A percentile compares a stretch with the other conserved stretches of the same genome.
Conservation (phyloP, 2,113 vertebrate genomes). For the Trachemys scripta region DNA sequence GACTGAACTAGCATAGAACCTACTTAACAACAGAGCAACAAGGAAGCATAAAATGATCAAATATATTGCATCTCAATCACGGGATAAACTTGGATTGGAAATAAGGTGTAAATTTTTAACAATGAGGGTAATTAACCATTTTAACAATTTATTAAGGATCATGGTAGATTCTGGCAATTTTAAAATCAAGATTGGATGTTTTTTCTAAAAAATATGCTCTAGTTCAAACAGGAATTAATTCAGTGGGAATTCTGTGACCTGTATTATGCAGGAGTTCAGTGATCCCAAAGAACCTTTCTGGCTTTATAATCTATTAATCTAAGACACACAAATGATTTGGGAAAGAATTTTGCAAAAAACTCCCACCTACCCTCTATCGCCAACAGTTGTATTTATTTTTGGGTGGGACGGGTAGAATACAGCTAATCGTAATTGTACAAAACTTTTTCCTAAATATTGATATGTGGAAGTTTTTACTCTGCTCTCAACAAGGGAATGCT, state of each 20-base stretch:
- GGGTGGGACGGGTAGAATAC: accelerated
- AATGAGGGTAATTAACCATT: not conserved
- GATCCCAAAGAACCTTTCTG: not conserved
- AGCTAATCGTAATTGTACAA: not conserved
- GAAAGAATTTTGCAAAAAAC: not conserved
- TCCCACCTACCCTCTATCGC: not conserved
- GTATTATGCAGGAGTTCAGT: not conserved
- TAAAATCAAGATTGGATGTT: not conserved
- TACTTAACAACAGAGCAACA: not conserved
- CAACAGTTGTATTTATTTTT: not conserved
- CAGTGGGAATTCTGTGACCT: not conserved
- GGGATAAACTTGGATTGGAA: not conserved
- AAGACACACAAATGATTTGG: not conserved
- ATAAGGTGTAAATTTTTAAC: not conserved
- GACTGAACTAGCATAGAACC: not conserved
- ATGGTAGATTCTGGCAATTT: not conserved
- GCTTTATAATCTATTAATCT: not conserved
- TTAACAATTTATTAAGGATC: not conserved
- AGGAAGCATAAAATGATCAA: not conserved
- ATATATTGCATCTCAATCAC: not conserved
- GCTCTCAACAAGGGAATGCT: not conserved
- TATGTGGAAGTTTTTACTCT: not conserved
- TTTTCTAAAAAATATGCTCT: not conserved
- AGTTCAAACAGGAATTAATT: not conserved
- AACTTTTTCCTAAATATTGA: not conserved